Evolutionary conservation across 2,797 vertebrate genomes (phyloP).

Genomic region (Iguana delicatissima): DNA sequence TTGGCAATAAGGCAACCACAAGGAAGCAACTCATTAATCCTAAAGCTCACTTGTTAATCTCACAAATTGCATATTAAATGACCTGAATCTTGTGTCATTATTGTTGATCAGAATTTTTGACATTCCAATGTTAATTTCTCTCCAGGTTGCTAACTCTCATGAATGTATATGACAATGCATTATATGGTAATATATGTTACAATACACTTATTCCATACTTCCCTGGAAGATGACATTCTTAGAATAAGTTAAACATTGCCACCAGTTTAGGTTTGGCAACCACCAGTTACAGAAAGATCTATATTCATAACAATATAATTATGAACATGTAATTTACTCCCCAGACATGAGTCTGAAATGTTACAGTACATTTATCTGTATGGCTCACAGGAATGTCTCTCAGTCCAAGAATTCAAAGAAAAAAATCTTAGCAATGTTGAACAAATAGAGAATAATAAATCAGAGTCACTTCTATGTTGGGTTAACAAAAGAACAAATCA

Average conservation of each 20-base stretch:
- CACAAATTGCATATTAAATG: background rate
- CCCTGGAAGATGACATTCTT: background rate
- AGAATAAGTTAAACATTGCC: background rate
- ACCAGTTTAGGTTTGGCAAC: background rate
- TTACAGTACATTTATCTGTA: background rate
- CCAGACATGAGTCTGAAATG: too few species aligned
- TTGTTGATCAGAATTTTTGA: slow-evolving; percentile 1
- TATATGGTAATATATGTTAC: background rate
- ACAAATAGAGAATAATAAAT: background rate
- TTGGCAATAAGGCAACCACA: background rate
- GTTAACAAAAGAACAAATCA: background rate
- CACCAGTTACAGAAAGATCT: background rate
- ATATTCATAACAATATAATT: background rate
- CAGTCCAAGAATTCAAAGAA: background rate
- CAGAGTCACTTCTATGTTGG: background rate
- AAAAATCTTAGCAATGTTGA: background rate
- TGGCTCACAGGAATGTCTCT: too few species aligned
- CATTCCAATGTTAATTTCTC: background rate
- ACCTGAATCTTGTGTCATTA: background rate
- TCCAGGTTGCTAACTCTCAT: background rate
- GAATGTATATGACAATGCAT: background rate
- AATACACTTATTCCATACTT: background rate
- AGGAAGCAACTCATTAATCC: background rate
- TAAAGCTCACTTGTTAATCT: background rate
- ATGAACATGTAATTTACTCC: background rate